Percentiles rank a stretch among this genome's conserved stretches.
Conservation (phyloP, 2,797 vertebrate species). For the Microchirus variegatus region DNA sequence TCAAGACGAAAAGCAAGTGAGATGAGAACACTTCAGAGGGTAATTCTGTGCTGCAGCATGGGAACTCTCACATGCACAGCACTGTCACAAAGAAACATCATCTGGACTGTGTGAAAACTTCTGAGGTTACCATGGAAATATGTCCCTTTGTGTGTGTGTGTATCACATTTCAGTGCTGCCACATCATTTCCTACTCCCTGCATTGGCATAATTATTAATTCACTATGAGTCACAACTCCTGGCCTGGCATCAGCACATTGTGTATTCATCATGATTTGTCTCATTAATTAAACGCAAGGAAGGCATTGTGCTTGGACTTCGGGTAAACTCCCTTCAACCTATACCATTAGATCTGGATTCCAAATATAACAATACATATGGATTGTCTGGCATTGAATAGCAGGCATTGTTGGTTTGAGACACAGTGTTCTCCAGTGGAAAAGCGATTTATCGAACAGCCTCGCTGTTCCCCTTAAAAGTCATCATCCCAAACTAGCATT, state of each 20-base stretch:
- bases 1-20: slow-evolving; percentile 34
- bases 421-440: slow-evolving; percentile 9
- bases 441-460: slow-evolving; percentile 24
- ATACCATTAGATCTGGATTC: slow-evolving; percentile 7
- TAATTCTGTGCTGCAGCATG: slow-evolving; percentile 50
- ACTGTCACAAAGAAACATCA: slow-evolving; percentile 64
- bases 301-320: slow-evolving; percentile 12
- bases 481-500: slow-evolving; percentile 13
- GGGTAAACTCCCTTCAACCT: slow-evolving; percentile 4
- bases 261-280: slow-evolving; percentile 47
- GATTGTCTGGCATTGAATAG: slow-evolving; percentile 1
- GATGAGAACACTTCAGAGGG: slow-evolving; percentile 61
- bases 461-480: slow-evolving; percentile 29
- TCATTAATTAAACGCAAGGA: slow-evolving; percentile 53
- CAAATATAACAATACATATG: slow-evolving; percentile 5
- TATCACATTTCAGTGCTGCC: slow-evolving; percentile 35
- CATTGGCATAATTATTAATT: slow-evolving; percentile 63
- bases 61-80: slow-evolving; percentile 42
- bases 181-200: slow-evolving; percentile 50
- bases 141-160: slow-evolving; percentile 40
- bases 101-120: slow-evolving; percentile 74
- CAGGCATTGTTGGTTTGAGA: not conserved
- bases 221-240: slow-evolving; percentile 65
- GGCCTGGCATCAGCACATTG: slow-evolving; percentile 41
- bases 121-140: slow-evolving; percentile 72